Evolutionary conservation across 1,140 invertebrate genomes (phyloP).

Genomic region (Brachionus koreanus): DNA sequence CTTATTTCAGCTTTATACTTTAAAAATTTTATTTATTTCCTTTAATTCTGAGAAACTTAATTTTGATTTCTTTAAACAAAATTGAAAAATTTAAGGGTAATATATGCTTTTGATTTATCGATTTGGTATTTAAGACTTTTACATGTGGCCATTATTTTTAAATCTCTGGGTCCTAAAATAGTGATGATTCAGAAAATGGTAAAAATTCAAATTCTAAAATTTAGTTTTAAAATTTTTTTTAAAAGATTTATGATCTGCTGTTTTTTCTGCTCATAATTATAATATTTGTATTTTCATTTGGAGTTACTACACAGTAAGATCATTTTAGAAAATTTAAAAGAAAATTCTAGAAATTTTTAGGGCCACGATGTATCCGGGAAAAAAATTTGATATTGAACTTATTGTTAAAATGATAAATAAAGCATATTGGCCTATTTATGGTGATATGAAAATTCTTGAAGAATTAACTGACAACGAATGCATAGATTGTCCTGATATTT

Average conservation of each 20-base stretch:
- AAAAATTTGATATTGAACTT: not conserved
- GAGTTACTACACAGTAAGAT: not conserved
- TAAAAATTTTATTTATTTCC: not conserved
- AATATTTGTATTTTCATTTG: conserved; percentile 6
- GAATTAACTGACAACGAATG: conserved; percentile 45
- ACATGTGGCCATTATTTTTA: conserved; percentile 53
- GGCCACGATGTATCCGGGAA: conserved; percentile 46
- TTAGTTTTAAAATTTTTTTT: not conserved
- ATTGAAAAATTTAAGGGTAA: not conserved
- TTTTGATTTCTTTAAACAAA: no score
- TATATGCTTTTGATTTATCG: conserved; percentile 26
- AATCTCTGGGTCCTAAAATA: conserved; percentile 56
- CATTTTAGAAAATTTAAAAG: not conserved
- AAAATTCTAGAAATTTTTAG: conserved; percentile 46
- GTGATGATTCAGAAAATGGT: conserved; percentile 58
- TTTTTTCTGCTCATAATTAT: not conserved
- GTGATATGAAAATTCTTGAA: conserved; percentile 54
- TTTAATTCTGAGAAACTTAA: not conserved
- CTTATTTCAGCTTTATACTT: no score
- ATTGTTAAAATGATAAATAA: conserved; percentile 46
- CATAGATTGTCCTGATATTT: not conserved
- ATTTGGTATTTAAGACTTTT: conserved; percentile 51
- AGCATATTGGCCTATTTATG: conserved; percentile 57
- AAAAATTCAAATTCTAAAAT: conserved; percentile 50
- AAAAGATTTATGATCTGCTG: not conserved